Percentiles rank a stretch among this genome's conserved stretches.
Evolutionary conservation across 1,140 invertebrate genomes (phyloP).

Genomic region (Eulimnadia texana): DNA sequence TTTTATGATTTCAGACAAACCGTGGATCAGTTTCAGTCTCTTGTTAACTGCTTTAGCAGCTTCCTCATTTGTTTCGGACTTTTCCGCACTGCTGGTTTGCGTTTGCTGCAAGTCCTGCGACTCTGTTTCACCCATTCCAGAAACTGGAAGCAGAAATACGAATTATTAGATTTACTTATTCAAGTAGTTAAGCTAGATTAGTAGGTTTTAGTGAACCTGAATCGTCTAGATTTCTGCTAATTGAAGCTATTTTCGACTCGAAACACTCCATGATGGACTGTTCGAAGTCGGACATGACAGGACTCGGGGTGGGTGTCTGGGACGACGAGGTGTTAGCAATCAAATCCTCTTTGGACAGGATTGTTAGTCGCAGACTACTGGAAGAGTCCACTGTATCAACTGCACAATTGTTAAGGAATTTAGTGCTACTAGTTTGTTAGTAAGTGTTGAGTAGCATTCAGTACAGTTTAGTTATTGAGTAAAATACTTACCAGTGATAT

Average conservation of each 20-base stretch:
- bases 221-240: background rate
- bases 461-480: background rate
- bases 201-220: background rate
- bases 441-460: background rate
- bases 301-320: slow-evolving; percentile 13
- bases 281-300: slow-evolving; percentile 16
- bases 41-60: too few relatives aligned
- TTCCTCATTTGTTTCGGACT: too few relatives aligned
- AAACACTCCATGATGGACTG: slow-evolving; percentile 16
- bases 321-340: slow-evolving; percentile 3
- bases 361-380: background rate
- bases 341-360: background rate
- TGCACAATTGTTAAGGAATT: too few relatives aligned
- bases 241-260: slow-evolving; percentile 13
- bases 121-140: too few relatives aligned
- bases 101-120: too few relatives aligned
- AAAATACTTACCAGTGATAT: background rate
- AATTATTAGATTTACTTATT: background rate
- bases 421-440: background rate
- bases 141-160: too few relatives aligned
- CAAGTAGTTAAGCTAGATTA: background rate
- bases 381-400: background rate
- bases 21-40: too few relatives aligned
- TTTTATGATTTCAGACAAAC: too few relatives aligned
- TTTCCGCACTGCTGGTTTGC: too few relatives aligned